Conservation (phyloP, 2,888 invertebrate species). For the Electrophaes corylata region DNA sequence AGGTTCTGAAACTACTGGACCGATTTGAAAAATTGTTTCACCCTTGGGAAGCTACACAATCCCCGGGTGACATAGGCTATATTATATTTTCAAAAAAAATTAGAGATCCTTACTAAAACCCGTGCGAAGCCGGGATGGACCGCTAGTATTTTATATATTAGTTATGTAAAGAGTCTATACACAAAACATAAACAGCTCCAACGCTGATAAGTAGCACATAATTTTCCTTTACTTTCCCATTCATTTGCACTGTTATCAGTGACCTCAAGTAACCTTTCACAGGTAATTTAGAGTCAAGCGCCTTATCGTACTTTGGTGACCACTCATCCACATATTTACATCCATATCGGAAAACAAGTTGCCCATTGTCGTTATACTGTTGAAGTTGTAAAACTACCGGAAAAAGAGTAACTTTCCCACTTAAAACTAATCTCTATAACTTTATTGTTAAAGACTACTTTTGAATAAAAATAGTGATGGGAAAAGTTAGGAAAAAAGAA, state of each 20-base stretch:
- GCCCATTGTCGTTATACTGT: constrained; percentile 73
- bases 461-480: constrained; percentile 33
- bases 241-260: constrained; percentile 30
- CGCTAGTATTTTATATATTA: no score
- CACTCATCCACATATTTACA: constrained; percentile 81
- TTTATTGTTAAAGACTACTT: constrained; percentile 30
- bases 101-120: no score
- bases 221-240: constrained; percentile 16
- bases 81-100: no score
- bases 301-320: constrained; percentile 64
- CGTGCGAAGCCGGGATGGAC: no score
- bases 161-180: no score
- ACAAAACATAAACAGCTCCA: no score
- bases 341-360: constrained; percentile 78
- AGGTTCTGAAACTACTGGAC: no score
- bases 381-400: constrained; percentile 73
- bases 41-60: no score
- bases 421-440: constrained; percentile 47
- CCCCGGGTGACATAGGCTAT: no score
- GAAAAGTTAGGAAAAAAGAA: constrained; percentile 61
- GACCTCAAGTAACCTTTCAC: constrained; percentile 42
- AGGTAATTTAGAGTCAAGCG: constrained; percentile 51
- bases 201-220: neutral
- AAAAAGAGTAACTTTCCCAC: constrained; percentile 52
- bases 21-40: no score